Evolutionary conservation across 2,888 invertebrate species (phyloP), one percentile per base, ranked within the genome.

Genomic region (Megastigmus dorsalis): DNA sequence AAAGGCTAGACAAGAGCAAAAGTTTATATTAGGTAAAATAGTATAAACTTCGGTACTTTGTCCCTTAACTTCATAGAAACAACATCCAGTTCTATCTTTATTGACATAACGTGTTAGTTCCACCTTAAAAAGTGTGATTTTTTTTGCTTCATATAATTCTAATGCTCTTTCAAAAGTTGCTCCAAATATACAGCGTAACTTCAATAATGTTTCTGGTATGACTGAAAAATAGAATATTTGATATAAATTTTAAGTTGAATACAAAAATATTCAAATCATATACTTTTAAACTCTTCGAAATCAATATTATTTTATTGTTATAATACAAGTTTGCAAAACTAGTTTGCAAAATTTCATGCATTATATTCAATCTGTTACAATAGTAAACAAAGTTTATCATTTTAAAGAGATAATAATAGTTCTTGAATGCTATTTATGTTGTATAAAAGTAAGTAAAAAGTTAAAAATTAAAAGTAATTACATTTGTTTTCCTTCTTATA

Each of bases 1-100:
- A 78, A 93, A 94, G 1, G 91, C 90, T n/a, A 82, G 87, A 80
- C 94, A 94, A 7, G 91, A 89, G 76, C 94, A 94, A 83, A 90
- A 94, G 83, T 94, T 94, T 7, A 93, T 87, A 26, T 89, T 86
- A 0, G 92, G 91, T 79, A 93, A 92, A 30, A 94, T 84, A 60
- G 91, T 91, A 76, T 92, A 92, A 63, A 90, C 90, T n/a, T 90
- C 89, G 52, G 89, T 88, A 4, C 90, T 89, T 65, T 89, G 89
- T 6, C 91, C 90, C 66, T 89, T 89, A 3, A 93, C 89, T 89
- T 93, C 93, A 48, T 91, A 89, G 18, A 93, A 83, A 81, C 86
- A 87, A 80, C 91, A 80, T 33, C 76, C 74, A n/a, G 77, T 67
- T 55, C 23, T 74, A 15, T 80, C 59, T 48, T 60, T 70, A 45